phyloP scores from a whole-genome alignment of 2,113 vertebrate genomes.

The Tretioscincus oriximinensis region DNA sequence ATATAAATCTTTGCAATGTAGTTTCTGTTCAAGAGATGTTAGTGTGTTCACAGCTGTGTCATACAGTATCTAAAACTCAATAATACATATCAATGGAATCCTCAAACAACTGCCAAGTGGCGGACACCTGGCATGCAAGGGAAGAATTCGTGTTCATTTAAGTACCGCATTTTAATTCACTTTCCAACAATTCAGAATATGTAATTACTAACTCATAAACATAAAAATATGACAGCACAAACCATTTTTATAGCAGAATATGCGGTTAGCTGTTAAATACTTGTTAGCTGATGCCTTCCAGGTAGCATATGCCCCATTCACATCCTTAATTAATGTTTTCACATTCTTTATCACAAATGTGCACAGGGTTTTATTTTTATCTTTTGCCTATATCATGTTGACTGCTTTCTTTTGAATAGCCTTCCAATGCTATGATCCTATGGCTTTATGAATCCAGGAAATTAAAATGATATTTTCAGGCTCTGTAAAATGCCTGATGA shows the following conservation, averaged over 20 bases:
- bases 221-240: constrained; percentile 59
- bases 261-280: constrained; percentile 57
- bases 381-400: not conserved
- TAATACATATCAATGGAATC: constrained; percentile 64
- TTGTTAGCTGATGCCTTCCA: constrained; percentile 35
- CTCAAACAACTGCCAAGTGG: constrained; percentile 56
- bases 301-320: constrained; percentile 31
- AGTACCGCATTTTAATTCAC: constrained; percentile 72
- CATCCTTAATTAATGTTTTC: constrained; percentile 34
- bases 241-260: constrained; percentile 49
- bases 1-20: constrained; percentile 51
- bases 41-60: constrained; percentile 61
- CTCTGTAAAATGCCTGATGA: too few relatives aligned
- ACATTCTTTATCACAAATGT: constrained; percentile 29
- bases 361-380: not conserved
- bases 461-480: too few relatives aligned
- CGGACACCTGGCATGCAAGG: constrained; percentile 73
- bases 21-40: constrained; percentile 21
- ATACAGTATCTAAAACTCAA: constrained; percentile 60
- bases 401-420: not conserved
- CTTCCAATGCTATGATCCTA: too few relatives aligned
- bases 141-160: constrained; percentile 58
- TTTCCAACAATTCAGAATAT: constrained; percentile 63
- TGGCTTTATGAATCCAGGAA: too few relatives aligned
- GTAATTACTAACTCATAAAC: constrained; percentile 68